phyloP scores from a whole-genome alignment of 1,140 invertebrate genomes.

The Thaumetopoea pityocampa region DNA sequence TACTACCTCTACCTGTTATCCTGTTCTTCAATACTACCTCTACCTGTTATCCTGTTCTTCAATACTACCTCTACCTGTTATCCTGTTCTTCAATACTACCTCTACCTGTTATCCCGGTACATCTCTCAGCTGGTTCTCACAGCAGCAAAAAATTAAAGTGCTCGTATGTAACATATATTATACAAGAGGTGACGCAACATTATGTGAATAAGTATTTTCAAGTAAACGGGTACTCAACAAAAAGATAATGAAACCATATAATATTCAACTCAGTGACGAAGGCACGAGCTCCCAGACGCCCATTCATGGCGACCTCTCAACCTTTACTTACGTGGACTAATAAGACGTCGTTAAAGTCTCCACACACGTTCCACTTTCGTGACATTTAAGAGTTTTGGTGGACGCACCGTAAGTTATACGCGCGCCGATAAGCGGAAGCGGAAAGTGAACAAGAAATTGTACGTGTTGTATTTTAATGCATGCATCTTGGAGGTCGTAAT shows the following conservation, averaged over 20 bases:
- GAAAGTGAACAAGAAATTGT: not conserved
- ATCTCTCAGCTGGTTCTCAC: no score
- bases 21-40: no score
- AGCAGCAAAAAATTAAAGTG: no score
- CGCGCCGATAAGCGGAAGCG: conserved; percentile 3
- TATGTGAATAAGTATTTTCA: conserved; percentile 1
- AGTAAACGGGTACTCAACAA: not conserved
- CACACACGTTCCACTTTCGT: conserved; percentile 65
- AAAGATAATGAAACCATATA: conserved; percentile 15
- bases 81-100: no score
- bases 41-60: no score
- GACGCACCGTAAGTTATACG: conserved; percentile 20
- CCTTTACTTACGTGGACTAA: conserved; percentile 48
- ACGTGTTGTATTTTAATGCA: not conserved
- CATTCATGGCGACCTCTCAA: conserved; percentile 33
- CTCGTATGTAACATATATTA: not conserved
- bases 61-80: no score
- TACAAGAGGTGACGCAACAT: not conserved
- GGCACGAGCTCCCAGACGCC: conserved; percentile 22
- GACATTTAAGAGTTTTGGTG: conserved; percentile 42
- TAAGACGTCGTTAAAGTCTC: conserved; percentile 50
- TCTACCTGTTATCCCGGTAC: no score
- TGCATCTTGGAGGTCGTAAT: no score
- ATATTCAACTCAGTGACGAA: conserved; percentile 11
- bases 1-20: no score